Base-by-base conservation (phyloP, 2,888 invertebrate species). In the Dolichomitus sp. region DNA sequence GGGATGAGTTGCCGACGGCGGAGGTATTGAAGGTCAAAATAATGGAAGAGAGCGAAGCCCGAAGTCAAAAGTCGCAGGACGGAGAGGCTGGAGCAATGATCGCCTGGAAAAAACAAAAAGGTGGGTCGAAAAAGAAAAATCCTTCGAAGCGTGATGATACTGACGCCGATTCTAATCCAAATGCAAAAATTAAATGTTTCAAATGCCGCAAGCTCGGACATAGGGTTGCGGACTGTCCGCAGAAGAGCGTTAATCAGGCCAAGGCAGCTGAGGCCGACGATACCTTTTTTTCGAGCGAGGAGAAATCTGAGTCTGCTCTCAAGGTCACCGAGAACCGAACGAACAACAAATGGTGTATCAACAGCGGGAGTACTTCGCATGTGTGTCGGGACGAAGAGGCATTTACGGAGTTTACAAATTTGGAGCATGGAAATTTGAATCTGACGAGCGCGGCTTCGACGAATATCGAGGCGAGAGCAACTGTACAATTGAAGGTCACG, bases 331-430 rank as follows among this genome's bases (percentile, higher is more conserved):
- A 30, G 12, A n/a, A 54, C 11, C 17, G 30, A 14, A 33, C 37
- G 14, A 2, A 42, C 6, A 52, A 12, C 48, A 27, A 48, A 37
- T 81, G 80, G 75, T 76, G 75, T 23, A 17, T 81, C 50, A 76
- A 76, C 42, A 81, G 65, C 45, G 76, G 76, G 12, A 72, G 72
- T 45, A 76, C 81, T n/a, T 57, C 77, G 9, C 76, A 81, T 27
- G 45, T 81, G 30, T 76, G 72, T 54, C 48, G 52, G 1, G 59
- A 81, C 42, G 52, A 68, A 40, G 27, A 52, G 19, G 4, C 30
- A 14, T 70, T 76, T 63, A 37, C 27, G 19, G 30, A 45, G 17
- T 30, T 72, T 12, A 76, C 59, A 33, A 42, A 52, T 4, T 30
- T 30, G 50, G 27, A 54, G 6, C 59, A 19, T 12, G 63, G 70